Base-by-base conservation (phyloP, 92 coral and sea anemone genomes). In the Heteractis magnifica region DNA sequence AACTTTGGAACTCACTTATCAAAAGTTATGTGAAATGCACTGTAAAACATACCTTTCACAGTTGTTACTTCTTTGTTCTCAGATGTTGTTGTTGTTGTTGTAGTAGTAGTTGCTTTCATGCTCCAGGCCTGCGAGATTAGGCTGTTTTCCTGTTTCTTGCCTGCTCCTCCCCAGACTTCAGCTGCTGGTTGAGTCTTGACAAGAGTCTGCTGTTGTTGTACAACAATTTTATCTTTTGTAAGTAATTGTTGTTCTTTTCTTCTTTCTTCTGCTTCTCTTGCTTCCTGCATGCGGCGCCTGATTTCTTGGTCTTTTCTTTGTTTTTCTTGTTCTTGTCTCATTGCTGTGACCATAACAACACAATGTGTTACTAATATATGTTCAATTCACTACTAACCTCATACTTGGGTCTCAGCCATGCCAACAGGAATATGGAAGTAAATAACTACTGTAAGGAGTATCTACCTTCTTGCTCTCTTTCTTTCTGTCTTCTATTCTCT, bases 281-380 rank as follows among this genome's bases (percentile, higher is more conserved):
- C 94, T 65, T 90, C 98, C 80, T 95, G 97, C 72, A 96, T 91
- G 16, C 95, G 94, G 26, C 91, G 88, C 77, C 98, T 86, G 74
- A 94, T 90, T 76, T 96, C 99, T 49, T 94, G 99, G 70, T 96
- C 99, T 76, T 92, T 93, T 26, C 92, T 89, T 79, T 96, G 99
- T 85, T 86, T 87, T 49, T 96, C 99, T 79, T 93, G 95, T 60
- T 96, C 99, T 81, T 84, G 92, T 26, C 95, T 82, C 99, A 96
- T 96, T 49, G 99, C 99, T 96, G 83, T 23, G 49, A 76, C 56
- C 44, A 14, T 26, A 11, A 34, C 76, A 18, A 62, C 3, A 11
- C 14, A 56, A 10, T 12, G 64, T 58, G 16, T 58, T 3, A 12
- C 14, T 12, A 13, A 58, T 58, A 34, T 34, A 2, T 2, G 1